phyloP scores from a whole-genome alignment of 2,888 invertebrate species.

The Leptinotarsa peninsularis region DNA sequence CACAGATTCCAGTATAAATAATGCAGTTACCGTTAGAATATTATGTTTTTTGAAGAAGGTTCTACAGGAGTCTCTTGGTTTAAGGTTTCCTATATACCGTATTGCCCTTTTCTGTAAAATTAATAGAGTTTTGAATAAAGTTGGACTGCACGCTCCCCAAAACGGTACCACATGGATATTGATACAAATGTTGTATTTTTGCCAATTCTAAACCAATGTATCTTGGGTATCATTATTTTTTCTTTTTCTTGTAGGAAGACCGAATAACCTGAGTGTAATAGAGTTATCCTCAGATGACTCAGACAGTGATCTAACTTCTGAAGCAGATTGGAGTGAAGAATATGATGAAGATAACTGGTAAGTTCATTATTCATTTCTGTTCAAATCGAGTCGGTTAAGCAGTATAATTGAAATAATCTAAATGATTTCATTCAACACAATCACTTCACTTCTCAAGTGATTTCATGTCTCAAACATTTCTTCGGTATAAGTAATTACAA shows the following conservation, averaged over 20 bases:
- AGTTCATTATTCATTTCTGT: constrained; percentile 19
- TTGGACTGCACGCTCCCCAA: too few species aligned
- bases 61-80: too few species aligned
- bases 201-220: not conserved
- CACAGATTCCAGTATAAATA: too few species aligned
- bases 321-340: not conserved
- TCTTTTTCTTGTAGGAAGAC: constrained; percentile 1
- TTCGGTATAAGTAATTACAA: not conserved
- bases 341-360: constrained; percentile 24
- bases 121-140: too few species aligned
- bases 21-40: too few species aligned
- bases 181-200: too few species aligned
- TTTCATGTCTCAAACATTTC: not conserved
- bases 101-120: too few species aligned
- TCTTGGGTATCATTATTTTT: not conserved
- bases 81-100: too few species aligned
- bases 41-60: too few species aligned
- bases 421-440: not conserved
- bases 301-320: constrained; percentile 4
- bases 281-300: constrained; percentile 4
- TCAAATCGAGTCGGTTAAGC: not conserved
- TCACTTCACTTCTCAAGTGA: too few species aligned
- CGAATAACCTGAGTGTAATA: constrained; percentile 16
- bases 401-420: not conserved
- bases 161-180: too few species aligned